phyloP scores from a whole-genome alignment of 2,113 vertebrate genomes.

The Vanacampus margaritifer region DNA sequence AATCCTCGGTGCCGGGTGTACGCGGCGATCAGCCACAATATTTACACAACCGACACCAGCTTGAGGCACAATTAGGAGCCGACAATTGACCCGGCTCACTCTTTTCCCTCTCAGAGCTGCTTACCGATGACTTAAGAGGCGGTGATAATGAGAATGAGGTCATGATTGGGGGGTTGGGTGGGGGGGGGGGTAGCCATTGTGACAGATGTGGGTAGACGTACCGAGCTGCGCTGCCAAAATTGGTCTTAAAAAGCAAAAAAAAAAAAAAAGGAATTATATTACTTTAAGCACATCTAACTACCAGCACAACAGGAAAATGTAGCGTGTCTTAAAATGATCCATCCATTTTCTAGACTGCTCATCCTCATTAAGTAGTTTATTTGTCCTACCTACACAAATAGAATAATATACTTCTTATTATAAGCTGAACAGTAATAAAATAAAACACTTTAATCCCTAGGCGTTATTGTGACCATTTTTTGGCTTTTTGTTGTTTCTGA shows the following conservation, averaged over 20 bases:
- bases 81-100: slow-evolving; percentile 8
- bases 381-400: too few relatives aligned
- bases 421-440: too few relatives aligned
- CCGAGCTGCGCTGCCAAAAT: slow-evolving; percentile 10
- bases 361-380: too few relatives aligned
- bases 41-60: slow-evolving; percentile 27
- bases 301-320: too few relatives aligned
- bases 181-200: slow-evolving; percentile 43
- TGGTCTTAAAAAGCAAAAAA: not conserved
- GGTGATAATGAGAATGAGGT: slow-evolving; percentile 59
- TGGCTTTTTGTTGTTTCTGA: too few relatives aligned
- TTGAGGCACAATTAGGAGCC: slow-evolving; percentile 11
- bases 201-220: slow-evolving; percentile 47
- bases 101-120: slow-evolving; percentile 24
- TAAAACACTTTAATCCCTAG: too few relatives aligned
- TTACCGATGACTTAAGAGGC: slow-evolving; percentile 21
- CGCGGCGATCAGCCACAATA: slow-evolving; percentile 26
- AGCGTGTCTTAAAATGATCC: too few relatives aligned
- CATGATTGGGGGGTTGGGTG: slow-evolving; percentile 19
- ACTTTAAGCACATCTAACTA: too few relatives aligned
- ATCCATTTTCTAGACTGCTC: too few relatives aligned
- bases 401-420: too few relatives aligned
- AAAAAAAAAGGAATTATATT: too few relatives aligned
- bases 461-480: too few relatives aligned
- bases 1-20: slow-evolving; percentile 34